These are phyloP conservation scores for Sceliomorpha sp. DNA, from an alignment of 2,888 invertebrate genomes.

Conservation along the genomic window DNA sequence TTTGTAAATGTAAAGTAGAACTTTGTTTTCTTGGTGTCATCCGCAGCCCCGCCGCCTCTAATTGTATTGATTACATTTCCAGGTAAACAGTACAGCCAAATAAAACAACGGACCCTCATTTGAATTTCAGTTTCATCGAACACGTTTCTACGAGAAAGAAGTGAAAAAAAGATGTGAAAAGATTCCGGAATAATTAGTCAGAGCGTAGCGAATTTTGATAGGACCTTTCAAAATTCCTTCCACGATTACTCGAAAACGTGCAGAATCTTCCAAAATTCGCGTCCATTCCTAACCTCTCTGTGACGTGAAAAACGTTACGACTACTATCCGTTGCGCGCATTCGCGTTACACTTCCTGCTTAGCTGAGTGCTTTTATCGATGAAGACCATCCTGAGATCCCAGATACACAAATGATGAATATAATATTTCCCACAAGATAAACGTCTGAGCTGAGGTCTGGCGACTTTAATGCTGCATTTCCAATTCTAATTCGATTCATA, in stretches of 20 bases:
- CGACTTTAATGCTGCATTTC: conserved; percentile 32
- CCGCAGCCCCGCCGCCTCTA: too few species aligned
- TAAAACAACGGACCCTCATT: too few species aligned
- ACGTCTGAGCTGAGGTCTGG: conserved; percentile 15
- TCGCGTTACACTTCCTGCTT: conserved; percentile 46
- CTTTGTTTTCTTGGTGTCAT: too few species aligned
- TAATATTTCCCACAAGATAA: conserved; percentile 52
- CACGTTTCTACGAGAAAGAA: too few species aligned
- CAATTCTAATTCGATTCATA: conserved; percentile 51
- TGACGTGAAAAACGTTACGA: conserved; percentile 38
- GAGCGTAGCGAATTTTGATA: too few species aligned
- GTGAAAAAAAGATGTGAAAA: too few species aligned
- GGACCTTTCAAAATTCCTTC: too few species aligned
- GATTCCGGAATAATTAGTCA: too few species aligned
- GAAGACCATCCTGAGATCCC: conserved; percentile 40
- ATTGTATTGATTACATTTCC: too few species aligned
- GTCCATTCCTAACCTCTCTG: conserved; percentile 54
- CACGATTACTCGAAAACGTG: conserved; percentile 31
- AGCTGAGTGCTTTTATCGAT: conserved; percentile 46
- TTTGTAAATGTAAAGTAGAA: too few species aligned
- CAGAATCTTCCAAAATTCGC: conserved; percentile 53
- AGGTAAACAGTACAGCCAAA: too few species aligned
- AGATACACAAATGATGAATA: conserved; percentile 52
- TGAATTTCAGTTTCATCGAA: too few species aligned
- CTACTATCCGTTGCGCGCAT: conserved; percentile 41